Evolutionary conservation across 2,888 invertebrate genomes (phyloP).

Genomic region (Caenorhabditis wallacei): DNA sequence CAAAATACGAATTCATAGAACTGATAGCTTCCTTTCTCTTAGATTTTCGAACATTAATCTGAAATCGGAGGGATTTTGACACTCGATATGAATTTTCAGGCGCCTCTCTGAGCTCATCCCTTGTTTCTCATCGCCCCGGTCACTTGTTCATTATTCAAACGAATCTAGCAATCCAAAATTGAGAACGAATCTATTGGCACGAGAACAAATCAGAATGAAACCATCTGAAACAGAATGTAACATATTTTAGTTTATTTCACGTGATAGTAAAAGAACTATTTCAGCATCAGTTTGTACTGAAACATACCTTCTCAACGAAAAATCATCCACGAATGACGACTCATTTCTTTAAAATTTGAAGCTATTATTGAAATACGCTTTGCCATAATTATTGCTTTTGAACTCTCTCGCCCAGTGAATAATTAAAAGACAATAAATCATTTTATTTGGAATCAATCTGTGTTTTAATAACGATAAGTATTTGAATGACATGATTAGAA

Average conservation of each 20-base stretch:
- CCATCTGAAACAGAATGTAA: constrained; percentile 46
- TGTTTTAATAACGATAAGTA: too few relatives aligned
- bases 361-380: neutral
- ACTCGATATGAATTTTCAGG: constrained; percentile 49
- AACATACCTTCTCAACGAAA: constrained; percentile 60
- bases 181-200: constrained; percentile 41
- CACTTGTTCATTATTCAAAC: constrained; percentile 39
- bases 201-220: constrained; percentile 35
- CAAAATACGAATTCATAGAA: too few relatives aligned
- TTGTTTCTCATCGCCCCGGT: constrained; percentile 36
- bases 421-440: too few relatives aligned
- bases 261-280: neutral
- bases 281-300: constrained; percentile 61
- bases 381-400: too few relatives aligned
- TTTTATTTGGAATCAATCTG: too few relatives aligned
- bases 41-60: too few relatives aligned
- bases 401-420: too few relatives aligned
- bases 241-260: neutral
- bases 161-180: constrained; percentile 42
- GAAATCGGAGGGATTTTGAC: too few relatives aligned
- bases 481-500: too few relatives aligned
- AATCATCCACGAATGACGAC: constrained; percentile 57
- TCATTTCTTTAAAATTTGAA: constrained; percentile 13
- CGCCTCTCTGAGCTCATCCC: constrained; percentile 47
- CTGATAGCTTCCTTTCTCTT: too few relatives aligned